A percentile compares a stretch with the other conserved stretches of the same genome.
phyloP scores from a whole-genome alignment of 2,888 invertebrate genomes.

The Agrotis segetum region DNA sequence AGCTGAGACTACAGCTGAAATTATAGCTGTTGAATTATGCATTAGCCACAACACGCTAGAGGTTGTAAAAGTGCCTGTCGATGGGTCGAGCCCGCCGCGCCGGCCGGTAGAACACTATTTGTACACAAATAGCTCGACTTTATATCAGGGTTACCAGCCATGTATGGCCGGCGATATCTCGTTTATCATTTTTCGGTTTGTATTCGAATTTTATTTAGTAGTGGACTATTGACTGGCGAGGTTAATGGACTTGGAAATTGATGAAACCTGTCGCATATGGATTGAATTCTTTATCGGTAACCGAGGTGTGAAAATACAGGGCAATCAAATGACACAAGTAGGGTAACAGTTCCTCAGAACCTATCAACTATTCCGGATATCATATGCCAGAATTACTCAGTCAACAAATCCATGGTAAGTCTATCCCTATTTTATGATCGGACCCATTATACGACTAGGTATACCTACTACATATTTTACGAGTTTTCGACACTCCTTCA shows the following conservation, averaged over 20 bases:
- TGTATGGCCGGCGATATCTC: conserved; percentile 29
- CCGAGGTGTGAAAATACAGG: background rate
- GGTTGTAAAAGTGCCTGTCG: conserved; percentile 82
- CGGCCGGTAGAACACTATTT: conserved; percentile 63
- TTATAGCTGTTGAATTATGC: conserved; percentile 89
- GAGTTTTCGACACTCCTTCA: conserved; percentile 77
- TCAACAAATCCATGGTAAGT: conserved; percentile 55
- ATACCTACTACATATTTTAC: conserved; percentile 74
- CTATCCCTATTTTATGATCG: conserved; percentile 75
- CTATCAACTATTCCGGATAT: conserved; percentile 9
- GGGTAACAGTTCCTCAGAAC: background rate
- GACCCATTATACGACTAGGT: conserved; percentile 71
- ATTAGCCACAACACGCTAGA: conserved; percentile 79
- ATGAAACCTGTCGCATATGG: conserved; percentile 12
- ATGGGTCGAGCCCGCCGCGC: conserved; percentile 59
- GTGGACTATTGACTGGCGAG: conserved; percentile 9
- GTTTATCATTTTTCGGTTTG: conserved; percentile 36
- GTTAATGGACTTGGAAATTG: conserved; percentile 19
- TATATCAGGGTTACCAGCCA: conserved; percentile 54
- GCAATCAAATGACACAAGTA: background rate
- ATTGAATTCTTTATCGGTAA: background rate
- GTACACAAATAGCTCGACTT: conserved; percentile 62
- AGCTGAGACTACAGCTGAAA: conserved; percentile 83
- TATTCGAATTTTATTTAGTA: conserved; percentile 47
- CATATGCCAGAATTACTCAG: conserved; percentile 48